Conservation (phyloP, 2,797 vertebrate species). For the Poliocrania exsul region DNA sequence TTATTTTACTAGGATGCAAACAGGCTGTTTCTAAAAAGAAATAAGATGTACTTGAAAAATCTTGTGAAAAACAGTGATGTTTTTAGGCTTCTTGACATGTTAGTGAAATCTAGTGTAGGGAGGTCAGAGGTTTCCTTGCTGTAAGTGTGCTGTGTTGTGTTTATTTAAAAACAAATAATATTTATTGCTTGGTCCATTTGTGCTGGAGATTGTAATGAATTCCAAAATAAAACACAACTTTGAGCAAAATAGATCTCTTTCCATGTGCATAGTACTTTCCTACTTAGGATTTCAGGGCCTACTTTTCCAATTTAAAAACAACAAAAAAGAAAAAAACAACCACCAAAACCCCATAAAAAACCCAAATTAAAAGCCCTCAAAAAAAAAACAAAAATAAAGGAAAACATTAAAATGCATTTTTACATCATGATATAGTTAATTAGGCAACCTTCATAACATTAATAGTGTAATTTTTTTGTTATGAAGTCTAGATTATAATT, state of each 20-base stretch:
- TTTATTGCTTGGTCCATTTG: not conserved
- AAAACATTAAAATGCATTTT: not conserved
- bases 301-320: not conserved
- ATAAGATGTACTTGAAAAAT: not conserved
- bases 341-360: not conserved
- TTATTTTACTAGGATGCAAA: not conserved
- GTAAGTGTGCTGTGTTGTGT: not conserved
- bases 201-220: not conserved
- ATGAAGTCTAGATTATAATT: constrained; percentile 47
- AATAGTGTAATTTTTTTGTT: constrained; percentile 15
- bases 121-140: not conserved
- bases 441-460: constrained; percentile 3
- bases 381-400: not conserved
- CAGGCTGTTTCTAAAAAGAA: not conserved
- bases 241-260: not conserved
- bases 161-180: not conserved
- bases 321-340: no score
- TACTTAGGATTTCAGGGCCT: not conserved
- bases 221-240: not conserved
- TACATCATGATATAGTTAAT: constrained; percentile 36
- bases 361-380: not conserved
- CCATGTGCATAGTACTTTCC: not conserved
- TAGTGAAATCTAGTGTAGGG: not conserved
- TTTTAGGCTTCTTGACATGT: not conserved
- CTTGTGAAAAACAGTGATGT: not conserved